Evolutionary conservation across 2,113 vertebrate genomes (phyloP).

Genomic region (Baryphthengus martii): DNA sequence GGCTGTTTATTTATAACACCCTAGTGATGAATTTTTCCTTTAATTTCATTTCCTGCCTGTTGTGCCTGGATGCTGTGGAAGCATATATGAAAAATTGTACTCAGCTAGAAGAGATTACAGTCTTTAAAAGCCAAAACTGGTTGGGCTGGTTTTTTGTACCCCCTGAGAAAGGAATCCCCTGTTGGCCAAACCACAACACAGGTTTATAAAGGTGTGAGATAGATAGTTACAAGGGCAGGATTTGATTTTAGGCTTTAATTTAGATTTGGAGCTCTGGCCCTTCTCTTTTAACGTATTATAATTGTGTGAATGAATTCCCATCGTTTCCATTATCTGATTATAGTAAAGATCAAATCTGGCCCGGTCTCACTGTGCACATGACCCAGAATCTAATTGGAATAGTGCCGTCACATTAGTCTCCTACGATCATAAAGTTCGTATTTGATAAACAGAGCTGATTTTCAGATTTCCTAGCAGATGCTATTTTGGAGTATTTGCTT

Average conservation of each 20-base stretch:
- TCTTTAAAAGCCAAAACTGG: not conserved
- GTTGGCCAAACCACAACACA: not conserved
- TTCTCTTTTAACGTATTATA: not conserved
- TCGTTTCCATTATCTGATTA: not conserved
- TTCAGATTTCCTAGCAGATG: not conserved
- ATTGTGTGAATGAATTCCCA: slow-evolving; percentile 4
- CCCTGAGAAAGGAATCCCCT: not conserved
- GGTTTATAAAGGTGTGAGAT: not conserved
- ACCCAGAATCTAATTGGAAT: not conserved
- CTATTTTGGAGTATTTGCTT: not conserved
- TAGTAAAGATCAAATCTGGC: not conserved
- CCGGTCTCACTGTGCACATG: not conserved
- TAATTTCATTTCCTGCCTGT: not conserved
- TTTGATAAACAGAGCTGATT: not conserved
- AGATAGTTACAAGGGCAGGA: rapidly evolving
- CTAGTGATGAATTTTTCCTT: not conserved
- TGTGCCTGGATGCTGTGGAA: not conserved
- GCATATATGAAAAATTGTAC: not conserved
- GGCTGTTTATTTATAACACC: not conserved
- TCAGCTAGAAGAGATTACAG: not conserved
- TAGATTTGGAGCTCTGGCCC: not conserved
- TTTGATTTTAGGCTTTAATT: not conserved
- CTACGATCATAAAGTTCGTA: not conserved
- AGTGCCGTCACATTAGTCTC: not conserved
- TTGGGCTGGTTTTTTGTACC: not conserved